phyloP scores from a whole-genome alignment of 2,113 vertebrate species.

The Rhizomys pruinosus region DNA sequence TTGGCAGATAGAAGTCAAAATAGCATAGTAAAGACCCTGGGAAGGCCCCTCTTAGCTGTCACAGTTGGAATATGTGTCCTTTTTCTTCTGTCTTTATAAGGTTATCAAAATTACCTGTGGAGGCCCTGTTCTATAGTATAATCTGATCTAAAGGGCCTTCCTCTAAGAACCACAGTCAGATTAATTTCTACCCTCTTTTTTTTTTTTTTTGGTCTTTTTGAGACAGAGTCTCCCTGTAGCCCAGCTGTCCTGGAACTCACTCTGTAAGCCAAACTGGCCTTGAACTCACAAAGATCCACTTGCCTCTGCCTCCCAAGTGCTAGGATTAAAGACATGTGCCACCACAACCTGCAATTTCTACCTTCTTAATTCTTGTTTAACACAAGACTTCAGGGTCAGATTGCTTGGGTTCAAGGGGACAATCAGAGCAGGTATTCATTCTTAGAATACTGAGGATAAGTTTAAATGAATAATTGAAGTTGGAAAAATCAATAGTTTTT shows the following conservation, averaged over 20 bases:
- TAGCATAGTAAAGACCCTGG: not conserved
- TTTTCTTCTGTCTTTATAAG: not conserved
- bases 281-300: too few relatives aligned
- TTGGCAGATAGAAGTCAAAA: not conserved
- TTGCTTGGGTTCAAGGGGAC: not conserved
- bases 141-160: not conserved
- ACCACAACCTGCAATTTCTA: too few relatives aligned
- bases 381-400: not conserved
- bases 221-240: too few relatives aligned
- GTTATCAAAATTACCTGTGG: not conserved
- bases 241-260: too few relatives aligned
- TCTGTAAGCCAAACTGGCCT: too few relatives aligned
- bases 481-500: not conserved
- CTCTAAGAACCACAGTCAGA: not conserved
- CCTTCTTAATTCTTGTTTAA: not conserved
- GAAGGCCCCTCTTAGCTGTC: not conserved
- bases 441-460: not conserved
- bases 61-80: too few relatives aligned
- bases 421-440: not conserved
- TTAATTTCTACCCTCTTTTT: not conserved
- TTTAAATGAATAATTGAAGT: conserved; percentile 42
- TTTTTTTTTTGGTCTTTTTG: too few relatives aligned
- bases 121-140: not conserved
- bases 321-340: too few relatives aligned
- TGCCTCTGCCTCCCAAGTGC: too few relatives aligned